Evolutionary conservation across 1,140 invertebrate species (phyloP), one percentile per base, ranked within the genome.

Genomic region (Cyphomyrmex costatus): DNA sequence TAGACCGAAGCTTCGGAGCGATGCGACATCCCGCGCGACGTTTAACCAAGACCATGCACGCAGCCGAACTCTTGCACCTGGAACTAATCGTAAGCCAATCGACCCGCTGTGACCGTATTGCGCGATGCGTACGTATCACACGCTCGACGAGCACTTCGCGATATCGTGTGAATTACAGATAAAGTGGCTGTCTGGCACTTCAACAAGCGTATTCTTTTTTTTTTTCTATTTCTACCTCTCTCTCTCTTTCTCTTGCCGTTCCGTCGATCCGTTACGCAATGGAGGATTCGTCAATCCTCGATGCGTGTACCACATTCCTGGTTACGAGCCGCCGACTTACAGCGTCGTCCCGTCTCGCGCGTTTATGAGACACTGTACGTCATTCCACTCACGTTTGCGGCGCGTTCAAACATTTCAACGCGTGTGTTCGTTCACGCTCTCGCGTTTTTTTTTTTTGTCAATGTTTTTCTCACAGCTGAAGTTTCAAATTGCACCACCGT

Each of bases 111-210:
- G n/a, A 56, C 33, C n/a, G 6, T 33, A n/a, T 42, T 16, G 46
- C 12, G n/a, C 24, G n/a, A n/a, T 16, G 66, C n/a, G 19, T 51
- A n/a, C 30, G 27, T 51, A n/a, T 70, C 24, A 10, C 14, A 3
- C 42, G 21, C 27, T 27, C 24, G 27, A 16, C 27, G 27, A 19
- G 5, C 46, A 30, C 46, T 53, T 33, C 6, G 49, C 33, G 33
- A 14, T 70, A 80, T 70, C 49, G 21, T 14, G 33, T 14, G 63
- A 66, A 66, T 66, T 33, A 42, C 33, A 66, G 63, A 66, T 66
- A 66, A 42, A 30, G 19, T 8, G 3, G 27, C 16, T 7, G 27
- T 12, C 16, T 8, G 14, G 3, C 30, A 10, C 19, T 7, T 19
- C 14, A 30, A 33, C 8, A 10, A 60, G 0, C 16, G 1, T 33